These are phyloP conservation scores for Tricholaema leucomelas DNA, from an alignment of 2,113 vertebrate genomes.

Conservation along the genomic window DNA sequence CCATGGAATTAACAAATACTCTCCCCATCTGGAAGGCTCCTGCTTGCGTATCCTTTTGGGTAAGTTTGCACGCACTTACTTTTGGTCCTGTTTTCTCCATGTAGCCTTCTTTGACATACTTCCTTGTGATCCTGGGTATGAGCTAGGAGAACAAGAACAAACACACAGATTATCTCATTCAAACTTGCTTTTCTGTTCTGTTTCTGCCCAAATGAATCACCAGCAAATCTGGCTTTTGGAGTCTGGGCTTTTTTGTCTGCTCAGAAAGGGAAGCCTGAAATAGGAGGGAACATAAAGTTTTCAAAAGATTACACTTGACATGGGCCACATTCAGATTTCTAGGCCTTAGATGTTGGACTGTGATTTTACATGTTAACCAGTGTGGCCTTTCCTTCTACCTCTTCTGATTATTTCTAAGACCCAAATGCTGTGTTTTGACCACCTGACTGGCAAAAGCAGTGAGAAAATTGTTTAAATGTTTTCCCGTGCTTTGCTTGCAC, in stretches of 20 bases:
- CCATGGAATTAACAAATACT: not conserved
- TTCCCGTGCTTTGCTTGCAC: not conserved
- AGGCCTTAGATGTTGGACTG: not conserved
- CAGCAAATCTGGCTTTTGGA: not conserved
- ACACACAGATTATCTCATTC: not conserved
- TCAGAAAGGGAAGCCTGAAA: conserved; percentile 35
- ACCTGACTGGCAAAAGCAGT: not conserved
- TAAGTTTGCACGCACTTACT: conserved; percentile 70
- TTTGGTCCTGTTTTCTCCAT: conserved; percentile 97
- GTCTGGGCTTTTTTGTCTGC: not conserved
- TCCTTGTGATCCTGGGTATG: conserved; percentile 83
- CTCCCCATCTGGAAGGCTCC: not conserved
- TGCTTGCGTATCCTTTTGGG: not conserved
- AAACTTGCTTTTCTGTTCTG: not conserved
- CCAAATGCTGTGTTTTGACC: not conserved
- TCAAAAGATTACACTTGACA: not conserved
- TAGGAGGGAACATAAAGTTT: conserved; percentile 12
- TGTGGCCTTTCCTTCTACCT: not conserved
- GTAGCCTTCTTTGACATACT: conserved; percentile 87
- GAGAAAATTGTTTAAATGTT: not conserved
- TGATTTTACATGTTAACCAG: not conserved
- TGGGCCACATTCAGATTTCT: not conserved
- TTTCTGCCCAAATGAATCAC: conserved; percentile 9
- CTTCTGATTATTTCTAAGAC: not conserved
- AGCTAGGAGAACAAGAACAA: conserved; percentile 74